Evolutionary conservation across 2,797 vertebrate genomes (phyloP).

Genomic region (Peromyscus melanophrys): DNA sequence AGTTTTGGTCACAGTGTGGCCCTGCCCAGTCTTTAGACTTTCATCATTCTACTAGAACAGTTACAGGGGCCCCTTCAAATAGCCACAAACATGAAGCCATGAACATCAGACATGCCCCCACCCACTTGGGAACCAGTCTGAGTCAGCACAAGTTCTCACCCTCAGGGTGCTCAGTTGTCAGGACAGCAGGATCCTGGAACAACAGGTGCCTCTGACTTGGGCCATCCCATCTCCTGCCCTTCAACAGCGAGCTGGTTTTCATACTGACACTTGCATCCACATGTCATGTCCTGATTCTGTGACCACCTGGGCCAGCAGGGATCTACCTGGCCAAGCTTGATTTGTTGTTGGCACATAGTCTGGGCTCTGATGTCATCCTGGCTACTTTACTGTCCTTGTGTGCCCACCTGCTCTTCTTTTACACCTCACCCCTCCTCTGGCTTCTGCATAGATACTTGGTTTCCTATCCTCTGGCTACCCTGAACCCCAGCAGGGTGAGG

Average conservation of each 20-base stretch:
- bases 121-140: background rate
- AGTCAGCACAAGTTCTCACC: background rate
- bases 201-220: fast-evolving
- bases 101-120: background rate
- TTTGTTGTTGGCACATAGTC: background rate
- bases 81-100: too few species aligned
- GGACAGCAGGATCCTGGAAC: background rate
- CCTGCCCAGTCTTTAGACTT: background rate
- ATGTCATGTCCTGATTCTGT: too few species aligned
- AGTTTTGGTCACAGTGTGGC: background rate
- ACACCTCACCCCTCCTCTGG: background rate
- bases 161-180: fast-evolving
- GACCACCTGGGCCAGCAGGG: background rate
- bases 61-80: background rate
- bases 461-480: background rate
- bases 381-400: background rate
- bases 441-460: background rate
- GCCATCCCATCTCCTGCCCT: background rate
- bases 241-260: background rate
- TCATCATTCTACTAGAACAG: background rate
- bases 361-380: background rate
- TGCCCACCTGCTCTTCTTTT: fast-evolving
- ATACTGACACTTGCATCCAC: background rate
- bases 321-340: background rate
- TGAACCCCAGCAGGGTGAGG: background rate